phyloP scores from a whole-genome alignment of 1,140 invertebrate genomes.

The Armadillidium nasatum region DNA sequence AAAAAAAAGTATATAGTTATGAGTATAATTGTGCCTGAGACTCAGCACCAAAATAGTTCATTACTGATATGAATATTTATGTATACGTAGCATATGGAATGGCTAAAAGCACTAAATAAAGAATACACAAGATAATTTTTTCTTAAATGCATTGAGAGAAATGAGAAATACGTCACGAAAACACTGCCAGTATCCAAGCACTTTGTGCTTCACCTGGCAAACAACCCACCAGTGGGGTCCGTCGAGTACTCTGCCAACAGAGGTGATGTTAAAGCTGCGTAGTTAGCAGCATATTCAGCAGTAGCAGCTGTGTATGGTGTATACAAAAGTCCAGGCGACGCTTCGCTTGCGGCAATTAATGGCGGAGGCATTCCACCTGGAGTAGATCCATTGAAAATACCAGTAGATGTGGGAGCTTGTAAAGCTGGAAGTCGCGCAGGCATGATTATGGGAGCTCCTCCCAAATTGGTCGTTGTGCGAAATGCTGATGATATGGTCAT shows the following conservation, averaged over 20 bases:
- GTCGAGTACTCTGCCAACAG: constrained; percentile 69
- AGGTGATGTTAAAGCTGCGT: constrained; percentile 73
- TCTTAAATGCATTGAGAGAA: not conserved
- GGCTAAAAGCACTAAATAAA: not conserved
- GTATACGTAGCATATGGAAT: not conserved
- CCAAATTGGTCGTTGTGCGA: constrained; percentile 54
- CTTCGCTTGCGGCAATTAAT: constrained; percentile 60
- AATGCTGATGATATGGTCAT: constrained; percentile 37
- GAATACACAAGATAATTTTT: not conserved
- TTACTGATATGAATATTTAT: not conserved
- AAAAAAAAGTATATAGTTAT: not conserved
- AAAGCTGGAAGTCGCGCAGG: constrained; percentile 78
- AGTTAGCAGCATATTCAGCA: constrained; percentile 64
- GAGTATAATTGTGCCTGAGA: constrained; percentile 2
- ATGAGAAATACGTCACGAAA: not conserved
- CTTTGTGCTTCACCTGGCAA: constrained; percentile 49
- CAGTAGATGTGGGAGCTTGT: constrained; percentile 66
- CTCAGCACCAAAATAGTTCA: not conserved
- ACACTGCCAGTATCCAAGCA: not conserved
- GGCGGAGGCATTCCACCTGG: constrained; percentile 62
- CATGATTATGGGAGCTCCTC: constrained; percentile 77
- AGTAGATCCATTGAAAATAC: constrained; percentile 60
- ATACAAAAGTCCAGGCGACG: constrained; percentile 65
- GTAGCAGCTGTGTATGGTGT: constrained; percentile 61
- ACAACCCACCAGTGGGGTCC: constrained; percentile 87